phyloP scores from a whole-genome alignment of 2,888 invertebrate genomes.

The Eupeodes luniger region DNA sequence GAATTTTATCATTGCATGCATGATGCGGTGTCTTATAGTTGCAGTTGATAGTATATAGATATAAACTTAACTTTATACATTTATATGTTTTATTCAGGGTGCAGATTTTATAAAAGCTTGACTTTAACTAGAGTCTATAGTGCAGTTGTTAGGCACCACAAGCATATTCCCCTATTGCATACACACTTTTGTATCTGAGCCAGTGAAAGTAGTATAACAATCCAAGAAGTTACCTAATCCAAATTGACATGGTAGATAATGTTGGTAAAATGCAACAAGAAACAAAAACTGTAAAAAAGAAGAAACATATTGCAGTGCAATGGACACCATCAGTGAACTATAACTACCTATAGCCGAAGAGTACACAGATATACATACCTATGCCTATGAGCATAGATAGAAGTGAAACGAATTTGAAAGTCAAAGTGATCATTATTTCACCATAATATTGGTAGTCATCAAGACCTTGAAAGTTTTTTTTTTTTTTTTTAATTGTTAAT shows the following conservation, averaged over 20 bases:
- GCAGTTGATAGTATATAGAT: not conserved
- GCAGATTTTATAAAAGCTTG: slow-evolving; percentile 38
- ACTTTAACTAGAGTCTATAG: slow-evolving; percentile 14
- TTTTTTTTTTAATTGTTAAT: not conserved
- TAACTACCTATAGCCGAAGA: not conserved
- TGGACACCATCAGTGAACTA: slow-evolving; percentile 25
- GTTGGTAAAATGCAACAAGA: slow-evolving; percentile 52
- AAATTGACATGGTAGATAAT: slow-evolving; percentile 64
- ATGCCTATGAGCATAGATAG: not conserved
- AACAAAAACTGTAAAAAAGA: slow-evolving; percentile 31
- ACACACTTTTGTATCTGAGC: slow-evolving; percentile 33
- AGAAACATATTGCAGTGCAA: slow-evolving; percentile 25
- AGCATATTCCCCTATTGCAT: slow-evolving; percentile 30
- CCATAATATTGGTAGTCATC: not conserved
- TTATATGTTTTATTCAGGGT: not conserved
- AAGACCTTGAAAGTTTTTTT: slow-evolving; percentile 26
- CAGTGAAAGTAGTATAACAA: slow-evolving; percentile 66
- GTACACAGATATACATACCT: not conserved
- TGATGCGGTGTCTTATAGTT: not conserved
- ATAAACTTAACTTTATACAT: no score
- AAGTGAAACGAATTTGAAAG: slow-evolving; percentile 57
- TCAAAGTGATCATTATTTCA: slow-evolving; percentile 14
- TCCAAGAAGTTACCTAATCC: slow-evolving; percentile 73
- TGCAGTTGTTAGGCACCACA: slow-evolving; percentile 17
- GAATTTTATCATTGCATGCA: not conserved